Evolutionary conservation across 2,113 vertebrate genomes (phyloP).

Genomic region (Phaethornis superciliosus): DNA sequence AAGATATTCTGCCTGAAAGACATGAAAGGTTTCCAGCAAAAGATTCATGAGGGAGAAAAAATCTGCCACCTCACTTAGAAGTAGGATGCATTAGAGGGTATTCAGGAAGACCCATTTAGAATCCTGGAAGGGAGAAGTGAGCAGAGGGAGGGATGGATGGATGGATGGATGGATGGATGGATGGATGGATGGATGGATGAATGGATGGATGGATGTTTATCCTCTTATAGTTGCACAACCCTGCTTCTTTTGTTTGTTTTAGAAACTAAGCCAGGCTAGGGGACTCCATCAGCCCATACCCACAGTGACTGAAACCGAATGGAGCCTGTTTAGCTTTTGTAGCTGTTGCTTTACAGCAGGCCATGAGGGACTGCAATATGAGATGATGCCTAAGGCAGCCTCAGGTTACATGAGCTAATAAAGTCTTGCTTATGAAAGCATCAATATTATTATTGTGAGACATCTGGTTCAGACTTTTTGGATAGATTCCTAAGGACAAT

Average conservation of each 20-base stretch:
- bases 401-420: neutral
- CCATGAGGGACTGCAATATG: neutral
- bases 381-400: neutral
- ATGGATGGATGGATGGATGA: too few relatives aligned
- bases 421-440: constrained; percentile 3
- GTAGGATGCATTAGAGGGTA: neutral
- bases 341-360: neutral
- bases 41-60: neutral
- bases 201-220: neutral
- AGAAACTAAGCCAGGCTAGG: neutral
- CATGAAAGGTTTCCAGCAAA: neutral
- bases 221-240: neutral
- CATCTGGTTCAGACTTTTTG: neutral
- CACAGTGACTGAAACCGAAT: neutral
- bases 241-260: neutral
- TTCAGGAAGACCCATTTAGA: neutral
- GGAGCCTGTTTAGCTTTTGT: neutral
- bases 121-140: neutral
- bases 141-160: neutral
- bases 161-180: neutral
- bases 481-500: neutral
- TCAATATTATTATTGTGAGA: neutral
- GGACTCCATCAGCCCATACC: neutral
- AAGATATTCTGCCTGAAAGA: neutral
- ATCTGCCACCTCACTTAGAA: neutral